Base-by-base conservation (phyloP, 1,140 invertebrate species). In the Aethina tumida region DNA sequence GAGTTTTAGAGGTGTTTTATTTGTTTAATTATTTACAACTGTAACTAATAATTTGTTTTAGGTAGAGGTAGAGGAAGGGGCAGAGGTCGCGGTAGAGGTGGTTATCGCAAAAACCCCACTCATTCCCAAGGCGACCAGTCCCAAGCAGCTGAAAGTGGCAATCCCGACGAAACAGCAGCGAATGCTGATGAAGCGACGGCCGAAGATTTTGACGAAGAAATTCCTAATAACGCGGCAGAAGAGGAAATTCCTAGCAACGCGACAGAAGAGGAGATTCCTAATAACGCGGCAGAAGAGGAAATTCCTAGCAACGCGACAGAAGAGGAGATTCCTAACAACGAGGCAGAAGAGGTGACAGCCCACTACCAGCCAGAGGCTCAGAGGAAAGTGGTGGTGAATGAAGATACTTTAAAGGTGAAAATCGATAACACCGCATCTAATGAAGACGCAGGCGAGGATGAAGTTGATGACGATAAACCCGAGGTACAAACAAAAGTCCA, bases 51-150 rank as follows among this genome's bases (percentile, higher is more conserved):
- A n/a, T n/a, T n/a, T n/a, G n/a, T n/a, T n/a, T n/a, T n/a, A 12
- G 33, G 36, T 8, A 18, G 17, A 8, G 25, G 17, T 16, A 45
- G 37, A 17, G 9, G 10, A 10, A 19, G 22, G n/a, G 36, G 39
- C 9, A 30, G 48, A 19, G 44, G 47, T 15, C 39, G 41, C 16
- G 45, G 45, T 5, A 40, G 42, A 16, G 17, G 37, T 1, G 19
- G 38, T 2, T 26, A 36, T 9, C 25, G 35, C 20, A 13, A 17
- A 10, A 15, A 27, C 12, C 8, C 10, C 30, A 28, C 12, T n/a
- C n/a, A 5, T 10, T 3, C 3, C 6, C 15, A n/a, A 37, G 17
- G 8, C n/a, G 2, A 10, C 8, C 10, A 35, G 26, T 14, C 28
- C 2, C 12, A 30, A 30, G 17, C 14, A 30, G 13, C 24, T n/a